A percentile compares a stretch with the other conserved stretches of the same genome.
Conservation (phyloP, 2,113 vertebrate genomes). For the Gobio gobio region DNA sequence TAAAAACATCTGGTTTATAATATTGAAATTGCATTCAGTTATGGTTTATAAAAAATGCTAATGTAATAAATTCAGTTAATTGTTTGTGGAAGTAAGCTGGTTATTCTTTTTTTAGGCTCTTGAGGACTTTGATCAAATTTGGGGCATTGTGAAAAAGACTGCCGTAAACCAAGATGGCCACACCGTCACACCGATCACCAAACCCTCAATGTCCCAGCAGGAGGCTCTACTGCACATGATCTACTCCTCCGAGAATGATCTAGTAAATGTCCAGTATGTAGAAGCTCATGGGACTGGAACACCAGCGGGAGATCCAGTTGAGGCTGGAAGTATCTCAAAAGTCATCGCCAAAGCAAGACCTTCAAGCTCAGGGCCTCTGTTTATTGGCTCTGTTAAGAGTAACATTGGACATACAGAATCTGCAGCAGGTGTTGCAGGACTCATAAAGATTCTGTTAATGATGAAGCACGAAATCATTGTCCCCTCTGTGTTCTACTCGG, state of each 20-base stretch:
- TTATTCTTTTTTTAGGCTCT: conserved; percentile 51
- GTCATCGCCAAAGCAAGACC: conserved; percentile 76
- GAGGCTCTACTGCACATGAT: conserved; percentile 80
- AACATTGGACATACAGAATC: conserved; percentile 89
- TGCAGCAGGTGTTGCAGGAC: conserved; percentile 82
- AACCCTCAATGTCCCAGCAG: conserved; percentile 80
- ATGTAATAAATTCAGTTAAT: neutral
- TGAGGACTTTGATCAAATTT: conserved; percentile 80
- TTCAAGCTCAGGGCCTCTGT: conserved; percentile 64
- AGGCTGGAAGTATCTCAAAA: conserved; percentile 80
- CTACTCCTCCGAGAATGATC: conserved; percentile 75
- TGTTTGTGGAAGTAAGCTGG: conserved; percentile 73
- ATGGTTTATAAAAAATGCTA: neutral
- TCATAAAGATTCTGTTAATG: conserved; percentile 91
- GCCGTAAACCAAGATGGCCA: conserved; percentile 85
- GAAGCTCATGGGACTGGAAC: conserved; percentile 89
- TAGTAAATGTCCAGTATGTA: conserved; percentile 80
- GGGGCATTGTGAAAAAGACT: conserved; percentile 82
- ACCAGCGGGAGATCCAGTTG: conserved; percentile 79
- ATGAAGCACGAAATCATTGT: conserved; percentile 84
- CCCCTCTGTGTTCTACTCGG: conserved; percentile 83
- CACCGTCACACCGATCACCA: conserved; percentile 80
- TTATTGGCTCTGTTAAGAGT: conserved; percentile 86
- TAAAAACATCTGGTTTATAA: neutral
- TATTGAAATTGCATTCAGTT: neutral